Conservation (phyloP, 2,888 invertebrate genomes). For the Lottia gigantea region DNA sequence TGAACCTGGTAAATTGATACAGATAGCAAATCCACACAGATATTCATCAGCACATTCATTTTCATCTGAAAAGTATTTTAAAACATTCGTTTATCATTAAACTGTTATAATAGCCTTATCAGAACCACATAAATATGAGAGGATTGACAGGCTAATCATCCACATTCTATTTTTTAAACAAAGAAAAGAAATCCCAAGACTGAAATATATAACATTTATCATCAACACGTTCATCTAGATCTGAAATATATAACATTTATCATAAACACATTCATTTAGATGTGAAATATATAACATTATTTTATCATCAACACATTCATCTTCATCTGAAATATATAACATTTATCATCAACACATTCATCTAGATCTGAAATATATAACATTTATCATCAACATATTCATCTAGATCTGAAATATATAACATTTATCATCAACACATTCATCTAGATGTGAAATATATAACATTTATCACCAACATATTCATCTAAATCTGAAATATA, state of each 20-base stretch:
- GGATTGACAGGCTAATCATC: too few species aligned
- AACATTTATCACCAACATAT: too few species aligned
- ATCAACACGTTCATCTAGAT: slow-evolving; percentile 83
- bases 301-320: slow-evolving; percentile 81
- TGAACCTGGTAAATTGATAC: slow-evolving; percentile 84
- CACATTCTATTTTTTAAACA: too few species aligned
- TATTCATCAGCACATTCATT: slow-evolving; percentile 41
- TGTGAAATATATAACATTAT: slow-evolving; percentile 70
- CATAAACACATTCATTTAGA: slow-evolving; percentile 81
- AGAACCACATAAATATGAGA: too few species aligned
- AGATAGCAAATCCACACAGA: slow-evolving; percentile 74
- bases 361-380: slow-evolving; percentile 75
- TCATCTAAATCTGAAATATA: too few species aligned
- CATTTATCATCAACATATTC: too few species aligned
- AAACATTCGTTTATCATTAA: not conserved
- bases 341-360: slow-evolving; percentile 78
- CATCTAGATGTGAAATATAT: too few species aligned
- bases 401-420: too few species aligned
- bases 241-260: slow-evolving; percentile 71
- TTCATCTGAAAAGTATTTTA: slow-evolving; percentile 30
- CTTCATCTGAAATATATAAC: slow-evolving; percentile 73
- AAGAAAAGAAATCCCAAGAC: too few species aligned
- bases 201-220: too few species aligned
- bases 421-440: too few species aligned
- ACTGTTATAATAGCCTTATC: not conserved